These are phyloP conservation scores for Zoanthus sansibaricus DNA, from an alignment of 92 coral and sea anemone genomes.

Conservation along the genomic window DNA sequence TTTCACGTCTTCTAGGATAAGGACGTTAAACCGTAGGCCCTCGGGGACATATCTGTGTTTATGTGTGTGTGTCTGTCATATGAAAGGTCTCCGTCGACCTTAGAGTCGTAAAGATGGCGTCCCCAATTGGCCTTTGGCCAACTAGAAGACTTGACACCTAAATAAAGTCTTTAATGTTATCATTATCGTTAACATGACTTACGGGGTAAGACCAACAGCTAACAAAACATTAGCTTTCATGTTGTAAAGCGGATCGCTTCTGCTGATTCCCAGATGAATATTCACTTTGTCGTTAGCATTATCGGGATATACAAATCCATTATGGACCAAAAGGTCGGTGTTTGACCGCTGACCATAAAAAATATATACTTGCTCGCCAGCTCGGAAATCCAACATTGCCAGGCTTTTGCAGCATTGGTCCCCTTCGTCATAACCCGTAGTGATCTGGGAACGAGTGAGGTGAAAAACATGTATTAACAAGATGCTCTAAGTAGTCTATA, in stretches of 20 bases:
- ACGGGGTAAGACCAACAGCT: constrained; percentile 78
- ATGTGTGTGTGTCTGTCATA: too few relatives aligned
- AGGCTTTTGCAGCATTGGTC: constrained; percentile 81
- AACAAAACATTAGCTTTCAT: constrained; percentile 84
- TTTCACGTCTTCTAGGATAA: too few relatives aligned
- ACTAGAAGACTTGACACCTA: too few relatives aligned
- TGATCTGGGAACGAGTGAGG: constrained; percentile 64
- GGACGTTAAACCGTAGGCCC: too few relatives aligned
- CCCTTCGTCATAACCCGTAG: constrained; percentile 86
- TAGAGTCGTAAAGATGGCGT: too few relatives aligned
- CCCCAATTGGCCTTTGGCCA: too few relatives aligned
- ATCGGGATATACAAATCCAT: constrained; percentile 89
- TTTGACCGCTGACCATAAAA: constrained; percentile 96
- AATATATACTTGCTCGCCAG: constrained; percentile 93
- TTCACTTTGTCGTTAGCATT: constrained; percentile 79
- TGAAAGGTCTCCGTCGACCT: too few relatives aligned
- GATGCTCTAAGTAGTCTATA: too few relatives aligned
- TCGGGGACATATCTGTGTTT: too few relatives aligned
- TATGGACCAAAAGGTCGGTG: constrained; percentile 89
- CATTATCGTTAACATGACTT: constrained; percentile 65
- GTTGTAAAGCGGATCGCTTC: constrained; percentile 83
- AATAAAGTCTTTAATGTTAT: too few relatives aligned
- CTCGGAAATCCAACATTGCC: constrained; percentile 74
- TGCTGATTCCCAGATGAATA: constrained; percentile 92
- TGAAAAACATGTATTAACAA: too few relatives aligned